phyloP scores from a whole-genome alignment of 2,888 invertebrate species.

The Ommatoiulus sabulosus region DNA sequence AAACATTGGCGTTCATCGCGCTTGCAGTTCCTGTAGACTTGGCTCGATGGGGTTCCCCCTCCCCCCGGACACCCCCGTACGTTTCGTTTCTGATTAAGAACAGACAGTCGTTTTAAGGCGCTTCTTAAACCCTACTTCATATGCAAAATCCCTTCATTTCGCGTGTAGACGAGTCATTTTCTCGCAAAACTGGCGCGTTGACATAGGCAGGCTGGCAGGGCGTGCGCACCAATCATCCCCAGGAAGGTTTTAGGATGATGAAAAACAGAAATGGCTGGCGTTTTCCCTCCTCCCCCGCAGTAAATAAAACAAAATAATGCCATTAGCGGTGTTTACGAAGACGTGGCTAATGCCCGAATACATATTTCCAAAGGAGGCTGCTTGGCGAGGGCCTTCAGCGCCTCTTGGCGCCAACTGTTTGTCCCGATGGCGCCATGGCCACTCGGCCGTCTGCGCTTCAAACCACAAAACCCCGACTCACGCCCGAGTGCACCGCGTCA shows the following conservation, averaged over 20 bases:
- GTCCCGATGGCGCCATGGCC: not conserved
- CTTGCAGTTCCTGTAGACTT: not conserved
- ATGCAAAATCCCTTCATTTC: not conserved
- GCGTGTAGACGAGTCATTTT: not conserved
- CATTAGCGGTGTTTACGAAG: not conserved
- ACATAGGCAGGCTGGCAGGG: not conserved
- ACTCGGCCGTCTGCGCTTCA: not conserved
- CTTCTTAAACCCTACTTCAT: not conserved
- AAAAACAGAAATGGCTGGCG: not conserved
- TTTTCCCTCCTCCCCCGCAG: not conserved
- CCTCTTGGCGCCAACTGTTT: not conserved
- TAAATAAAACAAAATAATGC: not conserved
- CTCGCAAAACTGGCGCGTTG: not conserved
- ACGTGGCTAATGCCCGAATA: too few species aligned
- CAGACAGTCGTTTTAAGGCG: not conserved
- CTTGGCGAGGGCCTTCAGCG: not conserved
- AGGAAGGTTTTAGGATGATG: not conserved
- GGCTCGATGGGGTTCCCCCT: not conserved
- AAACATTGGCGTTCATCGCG: not conserved
- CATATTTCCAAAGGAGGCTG: not conserved
- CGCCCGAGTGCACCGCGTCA: not conserved
- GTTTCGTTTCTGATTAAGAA: not conserved
- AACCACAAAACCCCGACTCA: not conserved
- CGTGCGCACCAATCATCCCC: not conserved
- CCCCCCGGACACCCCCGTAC: not conserved